Percentiles rank a stretch among this genome's conserved stretches.
Evolutionary conservation across 2,888 invertebrate species (phyloP).

Genomic region (Mesochorus sp.): DNA sequence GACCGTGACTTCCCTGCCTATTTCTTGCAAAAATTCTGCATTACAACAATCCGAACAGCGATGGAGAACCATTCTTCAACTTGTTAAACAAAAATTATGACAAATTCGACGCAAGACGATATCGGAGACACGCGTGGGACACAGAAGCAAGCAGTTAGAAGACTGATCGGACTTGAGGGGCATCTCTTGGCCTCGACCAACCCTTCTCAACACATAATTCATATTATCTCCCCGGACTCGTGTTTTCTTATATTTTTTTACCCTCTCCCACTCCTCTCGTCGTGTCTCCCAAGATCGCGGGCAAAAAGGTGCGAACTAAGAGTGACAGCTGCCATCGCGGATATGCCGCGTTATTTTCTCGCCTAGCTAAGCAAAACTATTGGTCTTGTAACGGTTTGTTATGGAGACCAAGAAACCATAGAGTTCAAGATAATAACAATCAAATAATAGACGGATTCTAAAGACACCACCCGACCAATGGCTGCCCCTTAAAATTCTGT

Average conservation of each 20-base stretch:
- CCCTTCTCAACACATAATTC: slow-evolving; percentile 76
- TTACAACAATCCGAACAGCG: not conserved
- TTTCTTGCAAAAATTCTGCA: not conserved
- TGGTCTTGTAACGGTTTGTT: slow-evolving; percentile 36
- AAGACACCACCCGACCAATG: too few species aligned
- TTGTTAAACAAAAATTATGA: slow-evolving; percentile 51
- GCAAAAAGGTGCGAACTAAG: slow-evolving; percentile 37
- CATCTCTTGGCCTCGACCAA: slow-evolving; percentile 81
- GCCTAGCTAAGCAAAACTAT: slow-evolving; percentile 11
- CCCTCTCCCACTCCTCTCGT: slow-evolving; percentile 2
- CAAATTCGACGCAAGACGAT: slow-evolving; percentile 58
- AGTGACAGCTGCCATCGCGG: slow-evolving; percentile 23
- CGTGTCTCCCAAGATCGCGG: not conserved
- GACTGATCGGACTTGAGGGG: slow-evolving; percentile 81
- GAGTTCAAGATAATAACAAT: too few species aligned
- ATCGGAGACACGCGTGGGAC: slow-evolving; percentile 72
- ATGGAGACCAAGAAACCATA: too few species aligned
- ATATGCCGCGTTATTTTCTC: slow-evolving; percentile 8
- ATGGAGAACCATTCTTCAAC: slow-evolving; percentile 7
- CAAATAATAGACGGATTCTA: too few species aligned
- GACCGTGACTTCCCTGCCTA: not conserved
- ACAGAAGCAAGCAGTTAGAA: slow-evolving; percentile 75
- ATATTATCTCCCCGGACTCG: slow-evolving; percentile 73
- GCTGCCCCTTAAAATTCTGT: too few species aligned
- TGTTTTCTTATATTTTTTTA: slow-evolving; percentile 36